phyloP scores from a whole-genome alignment of 2,113 vertebrate genomes.

The Podarcis muralis region DNA sequence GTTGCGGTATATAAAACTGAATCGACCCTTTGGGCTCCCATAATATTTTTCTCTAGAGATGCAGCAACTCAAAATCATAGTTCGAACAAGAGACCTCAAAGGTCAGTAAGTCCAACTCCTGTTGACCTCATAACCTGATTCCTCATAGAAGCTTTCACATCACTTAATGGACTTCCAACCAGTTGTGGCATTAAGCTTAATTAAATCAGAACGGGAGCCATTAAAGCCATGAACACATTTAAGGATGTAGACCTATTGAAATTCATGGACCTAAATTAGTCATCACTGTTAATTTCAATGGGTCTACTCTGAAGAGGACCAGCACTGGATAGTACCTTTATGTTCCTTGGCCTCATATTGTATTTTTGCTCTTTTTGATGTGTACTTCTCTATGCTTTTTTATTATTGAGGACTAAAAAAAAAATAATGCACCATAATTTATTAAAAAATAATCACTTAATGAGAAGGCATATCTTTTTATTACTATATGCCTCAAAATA shows the following conservation, averaged over 20 bases:
- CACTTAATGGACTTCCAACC: neutral
- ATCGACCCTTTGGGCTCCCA: neutral
- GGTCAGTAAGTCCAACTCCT: too few species aligned
- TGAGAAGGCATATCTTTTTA: constrained; percentile 10
- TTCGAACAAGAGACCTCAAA: too few species aligned
- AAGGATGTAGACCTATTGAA: too few species aligned
- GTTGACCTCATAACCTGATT: neutral
- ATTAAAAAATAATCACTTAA: constrained; percentile 5
- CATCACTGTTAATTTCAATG: too few species aligned
- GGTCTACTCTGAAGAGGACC: too few species aligned
- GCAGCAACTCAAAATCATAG: neutral
- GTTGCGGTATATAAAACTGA: neutral
- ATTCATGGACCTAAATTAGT: too few species aligned
- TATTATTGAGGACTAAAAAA: too few species aligned
- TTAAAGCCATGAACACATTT: neutral
- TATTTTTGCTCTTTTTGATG: neutral
- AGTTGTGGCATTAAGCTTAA: neutral
- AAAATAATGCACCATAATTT: neutral
- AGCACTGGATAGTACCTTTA: too few species aligned
- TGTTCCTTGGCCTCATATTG: neutral
- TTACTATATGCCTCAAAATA: neutral
- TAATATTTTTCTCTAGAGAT: neutral
- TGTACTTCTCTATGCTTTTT: neutral
- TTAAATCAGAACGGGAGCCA: neutral
- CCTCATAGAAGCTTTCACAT: neutral